Evolutionary conservation across 2,797 vertebrate species (phyloP), one percentile per base, ranked within the genome.

Genomic region (Pipistrellus pygmaeus): DNA sequence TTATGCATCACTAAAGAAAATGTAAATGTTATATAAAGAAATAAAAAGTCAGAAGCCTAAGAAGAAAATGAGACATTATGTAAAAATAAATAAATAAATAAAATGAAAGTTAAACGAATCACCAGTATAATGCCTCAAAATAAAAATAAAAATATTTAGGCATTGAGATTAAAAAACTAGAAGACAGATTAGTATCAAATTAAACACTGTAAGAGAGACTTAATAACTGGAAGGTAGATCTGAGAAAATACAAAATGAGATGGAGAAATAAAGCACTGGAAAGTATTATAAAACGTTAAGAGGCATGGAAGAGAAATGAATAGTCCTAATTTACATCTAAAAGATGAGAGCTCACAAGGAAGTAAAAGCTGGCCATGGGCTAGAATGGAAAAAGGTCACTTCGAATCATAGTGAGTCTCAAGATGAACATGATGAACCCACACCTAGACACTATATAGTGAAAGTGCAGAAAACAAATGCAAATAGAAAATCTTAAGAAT

Each of bases 201-300:
- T 85, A 78, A 88, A 51, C n/a, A 46, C n/a, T 73, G 8, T 80
- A 51, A 90, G 71, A 80, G 17, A 73, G 9, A 73, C 25, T 81
- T 82, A 62, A 83, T 68, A 13, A 64, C 25, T 69, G 7, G 11
- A 46, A 91, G 21, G 55, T 12, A 85, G 6, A 76, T 55, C 18
- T 71, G 17, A 85, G 15, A 14, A 85, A 85, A 75, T 71, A 18
- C 25, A 69, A 53, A 95, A 53, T 64, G 8, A 95, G 84, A 83
- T 3, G 55, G 30, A 73, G 57, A 77, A 76, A 86, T 69, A 55
- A 44, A 87, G 57, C 41, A 23, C 20, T 88, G 11, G 10, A 44
- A 85, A 60, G 66, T 68, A 38, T 18, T 62, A 78, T 64, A 78
- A 66, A 73, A 68, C 51, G 13, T 46, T 72, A 85, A 83, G 35